phyloP scores from a whole-genome alignment of 2,888 invertebrate species.

The Achlya flavicornis region DNA sequence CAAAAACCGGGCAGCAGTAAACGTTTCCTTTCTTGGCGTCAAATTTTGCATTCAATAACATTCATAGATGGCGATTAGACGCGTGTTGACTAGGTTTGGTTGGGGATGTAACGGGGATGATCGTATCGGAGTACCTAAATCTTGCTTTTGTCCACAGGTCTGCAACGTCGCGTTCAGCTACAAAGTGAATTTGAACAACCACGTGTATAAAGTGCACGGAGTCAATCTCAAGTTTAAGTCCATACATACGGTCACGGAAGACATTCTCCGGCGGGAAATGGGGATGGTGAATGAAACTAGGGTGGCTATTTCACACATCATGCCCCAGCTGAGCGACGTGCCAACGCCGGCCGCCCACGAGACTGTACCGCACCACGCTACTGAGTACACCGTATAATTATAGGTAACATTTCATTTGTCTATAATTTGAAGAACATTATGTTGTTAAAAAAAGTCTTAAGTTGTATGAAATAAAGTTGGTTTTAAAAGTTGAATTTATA shows the following conservation, averaged over 20 bases:
- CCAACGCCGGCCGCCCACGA: conserved; percentile 69
- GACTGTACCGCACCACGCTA: conserved; percentile 50
- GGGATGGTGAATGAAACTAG: conserved; percentile 64
- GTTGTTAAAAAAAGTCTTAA: background rate
- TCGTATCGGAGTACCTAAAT: too few relatives aligned
- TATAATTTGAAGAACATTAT: background rate
- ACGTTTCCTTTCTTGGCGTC: too few relatives aligned
- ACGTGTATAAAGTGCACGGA: conserved; percentile 77
- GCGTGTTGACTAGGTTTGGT: too few relatives aligned
- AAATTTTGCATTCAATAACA: too few relatives aligned
- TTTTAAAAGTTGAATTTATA: background rate
- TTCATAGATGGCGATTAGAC: too few relatives aligned
- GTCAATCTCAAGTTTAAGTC: conserved; percentile 80
- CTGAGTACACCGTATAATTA: conserved; percentile 37
- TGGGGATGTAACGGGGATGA: too few relatives aligned
- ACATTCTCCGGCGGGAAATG: conserved; percentile 68
- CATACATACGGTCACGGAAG: conserved; percentile 77
- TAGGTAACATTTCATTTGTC: background rate
- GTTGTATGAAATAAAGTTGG: conserved; percentile 1
- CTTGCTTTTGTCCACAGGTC: conserved; percentile 55
- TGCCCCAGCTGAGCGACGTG: conserved; percentile 63
- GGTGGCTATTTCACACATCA: conserved; percentile 66
- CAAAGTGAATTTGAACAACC: conserved; percentile 80
- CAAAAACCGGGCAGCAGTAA: too few relatives aligned
- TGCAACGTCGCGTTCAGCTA: conserved; percentile 81